A percentile compares a stretch with the other conserved stretches of the same genome.
These are phyloP conservation scores for Sitta europaea DNA, from an alignment of 2,113 vertebrate species.

Conservation along the genomic window DNA sequence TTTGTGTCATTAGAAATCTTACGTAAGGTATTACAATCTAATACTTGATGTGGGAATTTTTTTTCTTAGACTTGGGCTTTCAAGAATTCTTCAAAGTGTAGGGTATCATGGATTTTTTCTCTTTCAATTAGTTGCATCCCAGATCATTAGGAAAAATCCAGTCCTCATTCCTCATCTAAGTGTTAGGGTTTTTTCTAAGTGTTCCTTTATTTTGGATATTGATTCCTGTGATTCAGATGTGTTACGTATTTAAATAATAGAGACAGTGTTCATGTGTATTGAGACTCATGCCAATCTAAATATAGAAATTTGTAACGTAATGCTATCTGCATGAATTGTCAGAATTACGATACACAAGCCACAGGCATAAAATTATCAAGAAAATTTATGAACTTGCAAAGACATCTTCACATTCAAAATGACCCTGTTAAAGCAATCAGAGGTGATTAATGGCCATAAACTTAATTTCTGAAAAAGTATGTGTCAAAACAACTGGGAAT, in stretches of 20 bases:
- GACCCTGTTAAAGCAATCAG: constrained; percentile 6
- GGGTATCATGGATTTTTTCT: not conserved
- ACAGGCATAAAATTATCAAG: constrained; percentile 35
- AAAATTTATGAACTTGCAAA: constrained; percentile 48
- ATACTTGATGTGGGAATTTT: not conserved
- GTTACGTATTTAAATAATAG: not conserved
- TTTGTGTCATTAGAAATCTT: not conserved
- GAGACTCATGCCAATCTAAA: constrained; percentile 23
- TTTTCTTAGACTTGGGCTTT: not conserved
- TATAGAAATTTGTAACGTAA: constrained; percentile 34
- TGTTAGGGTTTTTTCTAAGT: not conserved
- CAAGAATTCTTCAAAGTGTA: not conserved
- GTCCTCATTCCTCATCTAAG: not conserved
- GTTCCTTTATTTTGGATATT: not conserved
- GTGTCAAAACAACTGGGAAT: not conserved
- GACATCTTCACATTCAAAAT: constrained; percentile 29
- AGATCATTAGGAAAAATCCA: not conserved
- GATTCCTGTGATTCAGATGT: not conserved
- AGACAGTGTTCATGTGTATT: not conserved
- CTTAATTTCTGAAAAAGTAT: not conserved
- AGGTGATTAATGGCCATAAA: constrained; percentile 26
- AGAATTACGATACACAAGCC: constrained; percentile 38
- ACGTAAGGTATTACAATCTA: not conserved
- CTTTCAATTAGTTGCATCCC: not conserved
- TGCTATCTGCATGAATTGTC: constrained; percentile 62